Evolutionary conservation across 2,888 invertebrate genomes (phyloP).

Genomic region (Clivina fossor): DNA sequence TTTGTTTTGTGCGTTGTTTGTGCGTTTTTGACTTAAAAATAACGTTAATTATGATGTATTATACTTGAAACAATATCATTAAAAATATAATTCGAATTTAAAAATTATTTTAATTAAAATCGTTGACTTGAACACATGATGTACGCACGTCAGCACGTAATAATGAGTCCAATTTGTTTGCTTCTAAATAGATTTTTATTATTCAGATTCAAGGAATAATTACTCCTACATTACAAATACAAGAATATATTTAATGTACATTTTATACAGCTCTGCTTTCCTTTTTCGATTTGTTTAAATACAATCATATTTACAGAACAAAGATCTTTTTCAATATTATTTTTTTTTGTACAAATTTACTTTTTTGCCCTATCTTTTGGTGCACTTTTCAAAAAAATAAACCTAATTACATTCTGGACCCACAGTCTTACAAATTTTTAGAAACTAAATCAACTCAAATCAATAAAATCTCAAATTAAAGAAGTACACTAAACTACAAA

Average conservation of each 20-base stretch:
- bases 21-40: slow-evolving; percentile 6
- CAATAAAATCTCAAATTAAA: neutral
- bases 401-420: slow-evolving; percentile 29
- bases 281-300: slow-evolving; percentile 28
- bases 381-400: slow-evolving; percentile 20
- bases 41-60: neutral
- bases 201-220: slow-evolving; percentile 28
- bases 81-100: neutral
- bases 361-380: slow-evolving; percentile 21
- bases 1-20: slow-evolving; percentile 29
- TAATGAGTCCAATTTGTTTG: slow-evolving; percentile 26
- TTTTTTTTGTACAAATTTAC: slow-evolving; percentile 23
- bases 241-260: slow-evolving; percentile 34
- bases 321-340: slow-evolving; percentile 23
- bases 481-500: neutral
- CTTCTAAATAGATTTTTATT: slow-evolving; percentile 32
- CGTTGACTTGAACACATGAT: slow-evolving; percentile 29
- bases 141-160: slow-evolving; percentile 17
- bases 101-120: slow-evolving; percentile 17
- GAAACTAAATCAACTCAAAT: slow-evolving; percentile 2
- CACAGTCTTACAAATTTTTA: slow-evolving; percentile 25
- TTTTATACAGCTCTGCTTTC: slow-evolving; percentile 28
- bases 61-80: neutral
- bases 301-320: slow-evolving; percentile 33
- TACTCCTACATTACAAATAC: slow-evolving; percentile 32